phyloP scores from a whole-genome alignment of 2,797 vertebrate genomes.

The Argya squamiceps region DNA sequence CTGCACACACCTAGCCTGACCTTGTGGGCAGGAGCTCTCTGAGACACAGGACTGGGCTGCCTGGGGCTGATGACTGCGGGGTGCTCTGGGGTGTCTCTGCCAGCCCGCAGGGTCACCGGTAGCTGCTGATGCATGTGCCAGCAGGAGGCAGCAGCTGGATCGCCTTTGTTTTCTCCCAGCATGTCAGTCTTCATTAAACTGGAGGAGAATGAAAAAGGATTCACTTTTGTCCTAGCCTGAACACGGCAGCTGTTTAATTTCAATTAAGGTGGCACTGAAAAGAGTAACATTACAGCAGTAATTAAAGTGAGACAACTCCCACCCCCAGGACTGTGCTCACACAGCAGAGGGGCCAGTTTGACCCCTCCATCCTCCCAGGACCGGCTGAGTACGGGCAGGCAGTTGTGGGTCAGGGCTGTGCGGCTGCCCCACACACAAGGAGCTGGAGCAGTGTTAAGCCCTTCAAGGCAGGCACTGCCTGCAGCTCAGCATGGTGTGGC shows the following conservation, averaged over 20 bases:
- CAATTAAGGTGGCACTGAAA: slow-evolving; percentile 74
- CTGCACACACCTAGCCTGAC: fast-evolving
- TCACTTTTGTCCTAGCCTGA: slow-evolving; percentile 66
- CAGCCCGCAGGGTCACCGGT: fast-evolving
- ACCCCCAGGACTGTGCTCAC: neutral
- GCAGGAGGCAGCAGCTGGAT: slow-evolving; percentile 33
- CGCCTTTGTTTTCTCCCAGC: slow-evolving; percentile 48
- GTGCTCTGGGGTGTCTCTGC: neutral
- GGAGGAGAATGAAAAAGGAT: slow-evolving; percentile 42
- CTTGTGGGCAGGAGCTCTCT: neutral
- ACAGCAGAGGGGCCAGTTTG: neutral
- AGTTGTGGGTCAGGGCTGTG: neutral
- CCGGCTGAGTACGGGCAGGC: fast-evolving
- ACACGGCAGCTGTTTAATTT: slow-evolving; percentile 75
- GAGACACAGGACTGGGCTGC: neutral
- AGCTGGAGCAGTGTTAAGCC: neutral
- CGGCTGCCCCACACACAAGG: neutral
- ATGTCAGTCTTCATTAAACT: slow-evolving; percentile 65
- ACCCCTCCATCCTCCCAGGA: neutral
- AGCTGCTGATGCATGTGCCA: neutral
- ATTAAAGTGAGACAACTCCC: slow-evolving; percentile 67
- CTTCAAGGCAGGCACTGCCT: fast-evolving
- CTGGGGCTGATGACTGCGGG: neutral
- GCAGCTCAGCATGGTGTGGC: fast-evolving
- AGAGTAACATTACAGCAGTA: slow-evolving; percentile 64